phyloP scores from a whole-genome alignment of 2,797 vertebrate genomes.

The Muscicapa striata region DNA sequence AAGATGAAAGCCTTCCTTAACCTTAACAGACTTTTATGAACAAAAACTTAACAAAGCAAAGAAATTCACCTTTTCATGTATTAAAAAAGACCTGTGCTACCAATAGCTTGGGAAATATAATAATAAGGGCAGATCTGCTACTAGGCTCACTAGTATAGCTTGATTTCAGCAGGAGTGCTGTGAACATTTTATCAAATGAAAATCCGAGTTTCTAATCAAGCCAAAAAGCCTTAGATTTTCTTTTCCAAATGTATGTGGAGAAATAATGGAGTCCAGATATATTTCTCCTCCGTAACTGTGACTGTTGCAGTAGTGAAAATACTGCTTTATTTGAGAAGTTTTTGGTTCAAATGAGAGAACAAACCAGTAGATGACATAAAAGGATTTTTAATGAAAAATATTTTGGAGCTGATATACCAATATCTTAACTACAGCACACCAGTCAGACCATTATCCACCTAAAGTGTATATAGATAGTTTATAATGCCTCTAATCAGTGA shows the following conservation, averaged over 20 bases:
- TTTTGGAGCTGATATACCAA: neutral
- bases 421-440: neutral
- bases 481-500: neutral
- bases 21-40: neutral
- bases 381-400: neutral
- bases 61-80: neutral
- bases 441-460: neutral
- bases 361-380: neutral
- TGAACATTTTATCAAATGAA: neutral
- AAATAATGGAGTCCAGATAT: neutral
- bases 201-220: neutral
- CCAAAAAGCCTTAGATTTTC: neutral
- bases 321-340: neutral
- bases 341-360: neutral
- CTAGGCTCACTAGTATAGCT: neutral
- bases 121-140: neutral
- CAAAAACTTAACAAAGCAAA: conserved; percentile 29
- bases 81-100: neutral
- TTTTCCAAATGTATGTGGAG: neutral
- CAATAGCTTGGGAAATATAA: neutral
- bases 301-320: neutral
- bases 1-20: neutral
- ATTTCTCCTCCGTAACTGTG: neutral
- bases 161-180: neutral
- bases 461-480: neutral